These are phyloP conservation scores for Brevimyrus niger DNA, from an alignment of 2,113 vertebrate genomes.

Conservation along the genomic window DNA sequence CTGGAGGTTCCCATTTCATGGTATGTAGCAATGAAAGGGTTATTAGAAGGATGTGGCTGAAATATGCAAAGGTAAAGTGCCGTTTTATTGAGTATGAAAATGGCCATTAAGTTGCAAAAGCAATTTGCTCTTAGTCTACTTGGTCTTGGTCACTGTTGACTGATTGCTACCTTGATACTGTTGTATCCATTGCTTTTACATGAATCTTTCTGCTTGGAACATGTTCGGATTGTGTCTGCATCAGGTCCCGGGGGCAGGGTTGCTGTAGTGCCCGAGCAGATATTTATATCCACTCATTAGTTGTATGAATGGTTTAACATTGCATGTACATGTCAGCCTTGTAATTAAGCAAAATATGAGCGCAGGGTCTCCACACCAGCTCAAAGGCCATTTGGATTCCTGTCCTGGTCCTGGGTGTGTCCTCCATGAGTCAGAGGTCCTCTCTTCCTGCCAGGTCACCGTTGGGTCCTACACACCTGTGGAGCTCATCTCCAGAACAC, in stretches of 20 bases:
- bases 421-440: neutral
- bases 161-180: neutral
- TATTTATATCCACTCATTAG: neutral
- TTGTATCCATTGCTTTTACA: neutral
- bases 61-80: neutral
- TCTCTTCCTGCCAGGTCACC: neutral
- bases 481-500: neutral
- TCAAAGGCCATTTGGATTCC: neutral
- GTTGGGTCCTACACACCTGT: neutral
- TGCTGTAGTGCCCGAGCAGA: neutral
- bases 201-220: neutral
- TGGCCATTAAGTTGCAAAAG: neutral
- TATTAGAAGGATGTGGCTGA: neutral
- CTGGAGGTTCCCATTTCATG: neutral
- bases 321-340: neutral
- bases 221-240: neutral
- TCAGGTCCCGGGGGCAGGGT: neutral
- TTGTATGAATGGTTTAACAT: neutral
- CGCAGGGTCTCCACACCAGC: neutral
- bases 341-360: neutral
- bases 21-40: neutral
- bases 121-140: neutral
- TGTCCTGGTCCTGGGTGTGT: neutral
- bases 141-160: neutral
- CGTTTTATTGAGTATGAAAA: neutral